Evolutionary conservation across 2,113 vertebrate genomes (phyloP).

Genomic region (Phrynosoma platyrhinos): DNA sequence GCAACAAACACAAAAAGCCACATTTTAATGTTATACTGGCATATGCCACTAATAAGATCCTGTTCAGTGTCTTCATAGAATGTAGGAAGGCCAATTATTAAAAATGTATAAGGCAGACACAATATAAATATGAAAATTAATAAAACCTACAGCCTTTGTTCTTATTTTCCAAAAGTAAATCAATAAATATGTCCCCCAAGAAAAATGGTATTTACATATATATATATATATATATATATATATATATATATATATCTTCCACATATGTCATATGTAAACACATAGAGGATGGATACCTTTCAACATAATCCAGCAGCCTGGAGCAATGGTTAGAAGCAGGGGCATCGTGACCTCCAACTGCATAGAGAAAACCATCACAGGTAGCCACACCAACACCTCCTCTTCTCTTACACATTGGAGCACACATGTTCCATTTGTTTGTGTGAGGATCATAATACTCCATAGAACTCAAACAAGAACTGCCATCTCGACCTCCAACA

Average conservation of each 20-base stretch:
- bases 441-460: constrained; percentile 86
- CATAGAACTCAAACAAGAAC: constrained; percentile 85
- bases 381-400: constrained; percentile 84
- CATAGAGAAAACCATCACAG: constrained; percentile 83
- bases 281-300: constrained; percentile 73
- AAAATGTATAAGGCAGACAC: neutral
- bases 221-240: too few relatives aligned
- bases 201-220: neutral
- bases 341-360: constrained; percentile 83
- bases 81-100: neutral
- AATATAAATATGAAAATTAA: neutral
- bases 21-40: too few relatives aligned
- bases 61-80: neutral
- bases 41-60: too few relatives aligned
- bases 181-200: neutral
- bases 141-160: neutral
- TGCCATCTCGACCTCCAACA: constrained; percentile 84
- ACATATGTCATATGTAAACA: neutral
- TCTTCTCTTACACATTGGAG: constrained; percentile 85
- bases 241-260: neutral
- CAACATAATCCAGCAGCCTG: constrained; percentile 80
- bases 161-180: neutral
- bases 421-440: constrained; percentile 85
- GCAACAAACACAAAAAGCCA: too few relatives aligned
- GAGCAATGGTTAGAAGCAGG: constrained; percentile 84